Evolutionary conservation across 2,888 invertebrate genomes (phyloP), one percentile per base, ranked within the genome.

Genomic region (Erynnis tages): DNA sequence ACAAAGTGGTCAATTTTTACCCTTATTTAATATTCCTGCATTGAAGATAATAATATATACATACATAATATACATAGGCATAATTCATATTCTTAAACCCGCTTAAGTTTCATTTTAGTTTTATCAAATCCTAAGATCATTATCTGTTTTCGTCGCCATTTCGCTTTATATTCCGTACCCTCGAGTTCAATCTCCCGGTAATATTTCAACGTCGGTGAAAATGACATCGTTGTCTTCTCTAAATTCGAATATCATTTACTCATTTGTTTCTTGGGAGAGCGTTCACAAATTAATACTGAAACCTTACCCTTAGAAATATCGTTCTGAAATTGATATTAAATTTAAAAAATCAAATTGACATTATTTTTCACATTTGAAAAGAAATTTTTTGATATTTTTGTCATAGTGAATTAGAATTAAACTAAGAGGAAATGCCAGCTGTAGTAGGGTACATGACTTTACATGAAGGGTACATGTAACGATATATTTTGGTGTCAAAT

Each of bases 231-330:
- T 34, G 25, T 49, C 40, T 49, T 49, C 41, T 49, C 49, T 49
- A 41, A 49, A 49, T 49, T 41, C 41, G 40, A 49, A 41, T 41
- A 49, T 49, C 25, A 49, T 49, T 49, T 49, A 41, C 23, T 30
- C 38, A 30, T 48, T 49, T 49, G 34, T 25, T 41, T 40, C 48
- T 48, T 11, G 16, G 7, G 40, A 25, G 14, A 32, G 5, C 29
- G 23, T 32, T 40, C 32, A 29, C 38, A 37, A 40, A 48, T 40
- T 47, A 38, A 38, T 47, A 47, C 21, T 19, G 11, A 40, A 25
- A 6, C n/a, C 7, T 46, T 34, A 17, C 16, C 10, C 4, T 16
- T 23, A 13, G 3, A 35, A 25, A 25, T 16, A 35, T 35, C 16
- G 25, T 6, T 10, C 10, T 1, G 4, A 46, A 37, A 27, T 46